These are phyloP conservation scores for Hypsibius dujardini DNA, from an alignment of 1,140 invertebrate species.

Conservation along the genomic window DNA sequence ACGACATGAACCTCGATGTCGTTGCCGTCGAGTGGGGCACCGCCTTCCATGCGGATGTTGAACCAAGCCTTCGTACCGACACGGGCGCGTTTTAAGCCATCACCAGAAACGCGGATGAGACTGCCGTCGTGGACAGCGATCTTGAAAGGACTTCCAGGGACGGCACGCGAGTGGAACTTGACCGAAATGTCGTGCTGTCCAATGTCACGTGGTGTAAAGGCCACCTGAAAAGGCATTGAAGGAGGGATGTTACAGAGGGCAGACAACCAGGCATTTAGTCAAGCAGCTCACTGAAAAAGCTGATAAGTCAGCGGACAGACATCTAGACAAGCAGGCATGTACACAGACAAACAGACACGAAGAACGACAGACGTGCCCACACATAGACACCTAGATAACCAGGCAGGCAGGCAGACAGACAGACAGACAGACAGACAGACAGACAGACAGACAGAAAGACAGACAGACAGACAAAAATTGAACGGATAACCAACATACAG, in stretches of 20 bases:
- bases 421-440: too few species aligned
- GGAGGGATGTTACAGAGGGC: slow-evolving; percentile 44
- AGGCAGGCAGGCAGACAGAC: too few species aligned
- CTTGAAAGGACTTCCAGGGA: slow-evolving; percentile 69
- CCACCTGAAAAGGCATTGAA: slow-evolving; percentile 29
- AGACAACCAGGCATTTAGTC: too few species aligned
- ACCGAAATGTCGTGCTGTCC: slow-evolving; percentile 75
- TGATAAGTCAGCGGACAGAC: too few species aligned
- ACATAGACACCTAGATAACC: too few species aligned
- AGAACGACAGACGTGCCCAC: too few species aligned
- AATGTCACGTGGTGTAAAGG: slow-evolving; percentile 77
- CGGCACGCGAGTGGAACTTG: slow-evolving; percentile 66
- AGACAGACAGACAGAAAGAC: too few species aligned
- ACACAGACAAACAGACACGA: too few species aligned
- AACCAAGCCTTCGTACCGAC: slow-evolving; percentile 40
- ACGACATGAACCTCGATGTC: slow-evolving; percentile 24
- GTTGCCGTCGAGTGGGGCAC: slow-evolving; percentile 57
- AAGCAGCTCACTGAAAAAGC: too few species aligned
- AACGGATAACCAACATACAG: too few species aligned
- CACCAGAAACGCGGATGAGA: slow-evolving; percentile 61
- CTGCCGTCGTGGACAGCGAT: slow-evolving; percentile 81
- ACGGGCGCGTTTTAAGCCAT: not conserved
- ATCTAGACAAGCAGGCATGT: too few species aligned
- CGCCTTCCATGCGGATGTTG: slow-evolving; percentile 81
- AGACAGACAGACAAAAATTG: too few species aligned